Base-by-base conservation (phyloP, 2,888 invertebrate genomes). In the Cloeon dipterum region DNA sequence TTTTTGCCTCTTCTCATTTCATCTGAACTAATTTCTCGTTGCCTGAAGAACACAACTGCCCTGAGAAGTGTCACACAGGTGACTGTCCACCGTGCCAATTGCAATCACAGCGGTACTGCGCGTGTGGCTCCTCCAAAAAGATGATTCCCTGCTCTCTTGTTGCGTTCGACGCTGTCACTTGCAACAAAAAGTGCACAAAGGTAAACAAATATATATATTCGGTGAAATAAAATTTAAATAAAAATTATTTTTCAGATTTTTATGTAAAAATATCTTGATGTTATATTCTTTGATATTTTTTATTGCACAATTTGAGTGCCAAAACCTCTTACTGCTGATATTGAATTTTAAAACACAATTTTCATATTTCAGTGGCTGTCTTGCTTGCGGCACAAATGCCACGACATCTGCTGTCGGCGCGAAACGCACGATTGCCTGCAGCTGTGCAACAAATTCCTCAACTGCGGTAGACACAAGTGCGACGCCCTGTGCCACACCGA, bases 341-440 rank as follows among this genome's bases (percentile, higher is more conserved):
- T n/a, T n/a, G n/a, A n/a, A n/a, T 34, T 3, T 34, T 10, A 26
- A 4, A 7, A 21, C 38, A 20, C 16, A 35, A 13, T 26, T 33
- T 39, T 38, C 36, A 39, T 41, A n/a, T 21, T 47, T 20, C 52
- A 73, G 68, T 76, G 79, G 53, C 64, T 82, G 39, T 71, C 71
- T 10, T 86, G 86, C 52, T 81, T 79, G 0, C 79, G 81, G 18
- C 89, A 91, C 57, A 85, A 83, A 47, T 96, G 96, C 59, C 78
- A 79, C 48, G 74, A 77, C 44, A 60, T 68, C 32, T 96, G 96
- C 56, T 96, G 94, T 58, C 76, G 81, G 45, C 77, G 78, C 41
- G 59, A 69, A 11, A 78, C 85, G 41, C 96, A 96, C 55, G 64
- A 75, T 43, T 96, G 96, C 56, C 73, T 75, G 5, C 59, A 77